Evolutionary conservation across 2,113 vertebrate species (phyloP).

Genomic region (Clarias magur): DNA sequence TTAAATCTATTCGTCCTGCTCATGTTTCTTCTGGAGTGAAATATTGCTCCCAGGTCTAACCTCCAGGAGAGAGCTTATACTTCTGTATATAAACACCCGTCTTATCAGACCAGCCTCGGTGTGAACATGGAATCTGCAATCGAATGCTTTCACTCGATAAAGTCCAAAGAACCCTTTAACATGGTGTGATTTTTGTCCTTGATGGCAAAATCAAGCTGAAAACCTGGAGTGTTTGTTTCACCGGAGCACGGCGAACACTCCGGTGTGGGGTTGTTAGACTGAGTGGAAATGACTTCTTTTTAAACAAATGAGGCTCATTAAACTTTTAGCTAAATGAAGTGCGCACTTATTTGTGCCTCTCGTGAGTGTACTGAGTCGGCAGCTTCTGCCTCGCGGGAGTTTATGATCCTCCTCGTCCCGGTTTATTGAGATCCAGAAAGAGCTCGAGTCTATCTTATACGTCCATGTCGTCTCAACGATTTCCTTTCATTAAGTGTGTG

Average conservation of each 20-base stretch:
- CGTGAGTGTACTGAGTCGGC: neutral
- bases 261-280: neutral
- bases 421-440: slow-evolving; percentile 14
- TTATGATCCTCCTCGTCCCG: neutral
- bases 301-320: neutral
- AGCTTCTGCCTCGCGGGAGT: neutral
- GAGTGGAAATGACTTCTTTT: neutral
- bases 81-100: no score
- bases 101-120: no score
- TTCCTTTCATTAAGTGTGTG: slow-evolving; percentile 15
- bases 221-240: neutral
- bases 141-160: no score
- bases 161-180: neutral
- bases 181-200: neutral
- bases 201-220: neutral
- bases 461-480: neutral
- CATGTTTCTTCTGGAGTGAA: no score
- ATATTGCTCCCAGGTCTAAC: no score
- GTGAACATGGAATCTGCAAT: no score
- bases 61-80: no score
- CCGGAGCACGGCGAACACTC: neutral
- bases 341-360: neutral
- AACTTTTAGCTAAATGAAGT: neutral
- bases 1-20: no score
- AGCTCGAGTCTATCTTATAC: neutral